Percentiles rank a stretch among this genome's conserved stretches.
Evolutionary conservation across 2,888 invertebrate species (phyloP).

Genomic region (Pycnomerus fuliginosus): DNA sequence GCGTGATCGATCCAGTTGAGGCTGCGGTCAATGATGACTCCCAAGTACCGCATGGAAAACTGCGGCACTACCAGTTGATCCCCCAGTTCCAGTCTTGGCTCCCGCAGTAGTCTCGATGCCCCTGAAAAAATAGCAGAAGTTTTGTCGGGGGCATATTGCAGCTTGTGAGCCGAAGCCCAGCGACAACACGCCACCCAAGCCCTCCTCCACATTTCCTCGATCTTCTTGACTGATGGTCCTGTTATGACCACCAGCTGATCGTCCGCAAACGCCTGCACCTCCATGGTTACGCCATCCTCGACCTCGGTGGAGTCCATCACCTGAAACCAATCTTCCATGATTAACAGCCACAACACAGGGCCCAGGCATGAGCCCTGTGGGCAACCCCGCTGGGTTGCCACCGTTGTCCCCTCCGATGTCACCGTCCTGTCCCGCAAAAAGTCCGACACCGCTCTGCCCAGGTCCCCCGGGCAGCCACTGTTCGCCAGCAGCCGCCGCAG

Average conservation of each 20-base stretch:
- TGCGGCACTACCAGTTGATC: slow-evolving; percentile 1
- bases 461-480: slow-evolving; percentile 7
- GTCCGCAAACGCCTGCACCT: slow-evolving; percentile 23
- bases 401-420: slow-evolving; percentile 8
- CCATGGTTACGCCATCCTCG: slow-evolving; percentile 1
- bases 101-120: slow-evolving; percentile 4
- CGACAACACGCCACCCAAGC: slow-evolving; percentile 18
- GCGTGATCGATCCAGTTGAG: slow-evolving; percentile 16
- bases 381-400: slow-evolving; percentile 21
- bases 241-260: slow-evolving; percentile 24
- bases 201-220: slow-evolving; percentile 21
- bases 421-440: slow-evolving; percentile 25
- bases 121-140: slow-evolving; percentile 22
- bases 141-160: slow-evolving; percentile 25
- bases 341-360: slow-evolving; percentile 28
- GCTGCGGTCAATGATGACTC: slow-evolving; percentile 14
- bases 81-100: slow-evolving; percentile 14
- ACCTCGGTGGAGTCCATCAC: slow-evolving; percentile 1
- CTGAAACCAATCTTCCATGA: slow-evolving; percentile 33
- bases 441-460: slow-evolving; percentile 10
- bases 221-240: slow-evolving; percentile 13
- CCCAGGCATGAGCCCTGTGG: slow-evolving; percentile 32
- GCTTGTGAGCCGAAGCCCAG: slow-evolving; percentile 19
- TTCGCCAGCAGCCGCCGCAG: slow-evolving; percentile 6
- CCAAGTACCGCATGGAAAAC: slow-evolving; percentile 16